A percentile compares a stretch with the other conserved stretches of the same genome.
Evolutionary conservation across 1,140 invertebrate genomes (phyloP).

Genomic region (Berghia stephanieae): DNA sequence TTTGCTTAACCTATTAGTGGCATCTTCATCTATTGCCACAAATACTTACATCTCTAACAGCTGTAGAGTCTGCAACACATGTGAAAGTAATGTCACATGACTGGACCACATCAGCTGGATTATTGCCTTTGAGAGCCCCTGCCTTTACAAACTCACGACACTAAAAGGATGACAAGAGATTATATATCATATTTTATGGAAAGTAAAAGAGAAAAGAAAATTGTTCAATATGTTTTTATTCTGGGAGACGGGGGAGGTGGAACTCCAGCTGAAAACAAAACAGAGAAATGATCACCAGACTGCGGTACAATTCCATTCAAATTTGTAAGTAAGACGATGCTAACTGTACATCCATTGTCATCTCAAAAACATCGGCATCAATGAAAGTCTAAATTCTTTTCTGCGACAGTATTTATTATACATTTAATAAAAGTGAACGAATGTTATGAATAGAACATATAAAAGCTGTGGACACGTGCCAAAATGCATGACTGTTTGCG

Average conservation of each 20-base stretch:
- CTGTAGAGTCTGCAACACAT: slow-evolving; percentile 91
- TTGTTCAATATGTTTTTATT: neutral
- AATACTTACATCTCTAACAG: slow-evolving; percentile 85
- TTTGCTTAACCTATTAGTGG: neutral
- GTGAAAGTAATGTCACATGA: slow-evolving; percentile 94
- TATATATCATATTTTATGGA: neutral
- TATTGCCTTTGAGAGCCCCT: slow-evolving; percentile 79
- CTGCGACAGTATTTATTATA: too few species aligned
- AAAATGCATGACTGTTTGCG: too few species aligned
- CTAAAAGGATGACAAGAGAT: slow-evolving; percentile 64
- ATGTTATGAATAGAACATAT: too few species aligned
- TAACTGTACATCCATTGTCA: too few species aligned
- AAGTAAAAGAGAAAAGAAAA: neutral
- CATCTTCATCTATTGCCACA: neutral
- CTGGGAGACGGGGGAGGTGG: neutral
- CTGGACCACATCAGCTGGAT: slow-evolving; percentile 90
- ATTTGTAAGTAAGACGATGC: too few species aligned
- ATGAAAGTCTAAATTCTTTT: too few species aligned
- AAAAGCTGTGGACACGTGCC: too few species aligned
- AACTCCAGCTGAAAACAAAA: too few species aligned
- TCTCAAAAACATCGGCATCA: too few species aligned
- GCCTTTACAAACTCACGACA: slow-evolving; percentile 81
- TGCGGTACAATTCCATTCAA: too few species aligned
- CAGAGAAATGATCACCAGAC: too few species aligned
- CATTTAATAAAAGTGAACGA: too few species aligned